A percentile compares a stretch with the other conserved stretches of the same genome.
phyloP scores from a whole-genome alignment of 2,888 invertebrate species.

The Hoplodrina ambigua region DNA sequence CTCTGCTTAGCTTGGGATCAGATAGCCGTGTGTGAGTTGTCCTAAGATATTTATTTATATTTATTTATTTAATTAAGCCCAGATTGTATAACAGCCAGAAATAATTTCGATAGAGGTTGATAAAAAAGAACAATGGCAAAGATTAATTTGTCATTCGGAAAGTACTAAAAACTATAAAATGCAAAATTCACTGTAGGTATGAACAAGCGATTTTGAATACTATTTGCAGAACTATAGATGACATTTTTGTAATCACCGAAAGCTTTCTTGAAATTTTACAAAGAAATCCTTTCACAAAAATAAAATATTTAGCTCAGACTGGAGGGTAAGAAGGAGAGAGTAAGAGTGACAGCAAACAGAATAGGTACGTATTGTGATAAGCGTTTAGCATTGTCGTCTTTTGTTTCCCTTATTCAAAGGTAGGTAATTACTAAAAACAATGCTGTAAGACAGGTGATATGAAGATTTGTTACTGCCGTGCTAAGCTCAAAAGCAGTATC shows the following conservation, averaged over 20 bases:
- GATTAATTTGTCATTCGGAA: too few species aligned
- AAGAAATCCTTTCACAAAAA: constrained; percentile 3
- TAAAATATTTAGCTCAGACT: not conserved
- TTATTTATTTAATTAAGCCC: too few species aligned
- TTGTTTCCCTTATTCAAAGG: constrained; percentile 6
- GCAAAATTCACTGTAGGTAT: not conserved
- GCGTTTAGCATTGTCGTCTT: not conserved
- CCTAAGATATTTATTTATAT: too few species aligned
- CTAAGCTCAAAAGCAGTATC: too few species aligned
- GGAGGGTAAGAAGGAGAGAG: too few species aligned
- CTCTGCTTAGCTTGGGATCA: too few species aligned
- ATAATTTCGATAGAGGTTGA: too few species aligned
- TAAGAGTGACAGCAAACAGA: constrained; percentile 2
- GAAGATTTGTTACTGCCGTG: not conserved
- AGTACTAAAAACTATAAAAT: too few species aligned
- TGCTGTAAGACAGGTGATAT: not conserved
- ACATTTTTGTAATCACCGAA: not conserved
- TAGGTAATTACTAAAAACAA: not conserved
- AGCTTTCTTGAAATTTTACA: not conserved
- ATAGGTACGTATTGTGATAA: not conserved
- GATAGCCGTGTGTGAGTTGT: too few species aligned
- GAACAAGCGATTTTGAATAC: not conserved
- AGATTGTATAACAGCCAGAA: too few species aligned
- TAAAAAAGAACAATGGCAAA: too few species aligned
- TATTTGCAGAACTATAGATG: not conserved